Evolutionary conservation across 2,888 invertebrate species (phyloP).

Genomic region (Drosophila suboccidentalis): DNA sequence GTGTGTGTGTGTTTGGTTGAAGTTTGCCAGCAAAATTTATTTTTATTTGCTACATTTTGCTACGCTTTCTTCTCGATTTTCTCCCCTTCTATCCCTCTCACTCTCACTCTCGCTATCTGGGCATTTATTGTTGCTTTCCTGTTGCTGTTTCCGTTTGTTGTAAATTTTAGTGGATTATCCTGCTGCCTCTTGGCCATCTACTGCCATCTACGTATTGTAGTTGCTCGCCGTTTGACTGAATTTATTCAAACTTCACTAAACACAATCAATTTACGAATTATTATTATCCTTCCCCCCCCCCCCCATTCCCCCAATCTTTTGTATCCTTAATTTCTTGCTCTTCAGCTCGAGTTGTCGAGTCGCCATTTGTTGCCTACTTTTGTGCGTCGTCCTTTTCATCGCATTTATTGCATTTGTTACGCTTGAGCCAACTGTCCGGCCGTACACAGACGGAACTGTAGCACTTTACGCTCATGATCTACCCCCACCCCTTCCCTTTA

Average conservation of each 20-base stretch:
- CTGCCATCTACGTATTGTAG: conserved; percentile 16
- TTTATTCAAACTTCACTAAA: conserved; percentile 83
- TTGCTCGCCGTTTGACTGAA: conserved; percentile 59
- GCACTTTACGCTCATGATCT: conserved; percentile 79
- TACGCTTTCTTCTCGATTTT: conserved; percentile 18
- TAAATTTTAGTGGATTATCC: conserved; percentile 83
- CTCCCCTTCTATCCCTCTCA: not conserved
- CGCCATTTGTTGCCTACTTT: conserved; percentile 74
- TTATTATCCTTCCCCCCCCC: conserved; percentile 64
- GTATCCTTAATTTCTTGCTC: not conserved
- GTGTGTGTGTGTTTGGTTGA: conserved; percentile 6
- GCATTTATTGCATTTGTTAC: conserved; percentile 82
- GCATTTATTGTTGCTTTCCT: conserved; percentile 72
- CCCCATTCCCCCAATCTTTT: not conserved
- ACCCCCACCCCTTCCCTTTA: conserved; percentile 22
- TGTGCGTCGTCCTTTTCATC: conserved; percentile 56
- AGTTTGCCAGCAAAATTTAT: conserved; percentile 67
- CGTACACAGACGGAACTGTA: conserved; percentile 26
- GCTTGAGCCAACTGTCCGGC: conserved; percentile 58
- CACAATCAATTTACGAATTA: conserved; percentile 83
- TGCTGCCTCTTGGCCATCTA: conserved; percentile 54
- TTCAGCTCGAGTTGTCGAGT: conserved; percentile 56
- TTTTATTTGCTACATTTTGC: conserved; percentile 78
- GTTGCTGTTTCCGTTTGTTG: conserved; percentile 82
- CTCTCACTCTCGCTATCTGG: not conserved